These are phyloP conservation scores for Agonopterix arenella DNA, from an alignment of 2,888 invertebrate genomes.

Conservation along the genomic window DNA sequence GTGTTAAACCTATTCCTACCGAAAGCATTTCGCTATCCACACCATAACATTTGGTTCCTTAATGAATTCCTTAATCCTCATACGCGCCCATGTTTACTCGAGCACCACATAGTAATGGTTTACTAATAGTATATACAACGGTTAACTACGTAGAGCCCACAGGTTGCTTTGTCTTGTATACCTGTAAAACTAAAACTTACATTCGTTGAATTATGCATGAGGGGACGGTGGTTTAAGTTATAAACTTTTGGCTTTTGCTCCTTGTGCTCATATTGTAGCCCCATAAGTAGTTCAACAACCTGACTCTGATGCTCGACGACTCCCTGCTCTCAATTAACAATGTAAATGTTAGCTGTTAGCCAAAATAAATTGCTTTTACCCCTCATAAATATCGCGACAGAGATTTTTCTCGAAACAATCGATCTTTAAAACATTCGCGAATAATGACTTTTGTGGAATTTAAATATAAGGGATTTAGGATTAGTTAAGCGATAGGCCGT, in stretches of 20 bases:
- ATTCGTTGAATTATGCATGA: constrained; percentile 48
- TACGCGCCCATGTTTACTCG: background rate
- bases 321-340: no score
- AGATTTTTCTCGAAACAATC: background rate
- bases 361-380: no score
- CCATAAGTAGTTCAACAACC: background rate
- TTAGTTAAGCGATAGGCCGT: no score
- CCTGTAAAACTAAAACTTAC: constrained; percentile 58
- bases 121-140: constrained; percentile 32
- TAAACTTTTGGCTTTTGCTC: background rate
- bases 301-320: background rate
- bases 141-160: constrained; percentile 34
- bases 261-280: background rate
- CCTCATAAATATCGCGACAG: no score
- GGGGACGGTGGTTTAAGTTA: constrained; percentile 13
- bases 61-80: no score
- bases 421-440: no score
- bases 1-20: no score
- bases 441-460: no score
- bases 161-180: constrained; percentile 39
- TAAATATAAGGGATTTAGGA: no score
- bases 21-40: no score
- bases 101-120: constrained; percentile 20
- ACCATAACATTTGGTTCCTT: no score
- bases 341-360: no score